These are phyloP conservation scores for Aelia acuminata DNA, from an alignment of 2,888 invertebrate genomes.

Conservation along the genomic window DNA sequence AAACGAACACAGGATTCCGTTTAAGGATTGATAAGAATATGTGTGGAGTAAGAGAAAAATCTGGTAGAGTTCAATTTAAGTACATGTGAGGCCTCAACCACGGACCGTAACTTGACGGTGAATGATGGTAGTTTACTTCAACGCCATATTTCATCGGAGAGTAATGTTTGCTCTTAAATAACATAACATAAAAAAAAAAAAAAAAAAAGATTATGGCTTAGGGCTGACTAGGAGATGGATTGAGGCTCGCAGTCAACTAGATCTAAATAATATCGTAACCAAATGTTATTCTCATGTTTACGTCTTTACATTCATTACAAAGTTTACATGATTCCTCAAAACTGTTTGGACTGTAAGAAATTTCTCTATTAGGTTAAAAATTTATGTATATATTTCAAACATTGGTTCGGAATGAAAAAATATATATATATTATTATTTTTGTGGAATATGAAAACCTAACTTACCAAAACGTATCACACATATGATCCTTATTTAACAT, in stretches of 20 bases:
- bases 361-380: too few relatives aligned
- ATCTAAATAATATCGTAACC: not conserved
- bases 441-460: too few relatives aligned
- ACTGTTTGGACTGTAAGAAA: too few relatives aligned
- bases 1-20: not conserved
- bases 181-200: not conserved
- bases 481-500: too few relatives aligned
- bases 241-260: not conserved
- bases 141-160: conserved; percentile 11
- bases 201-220: not conserved
- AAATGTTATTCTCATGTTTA: too few relatives aligned
- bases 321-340: too few relatives aligned
- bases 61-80: not conserved
- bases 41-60: not conserved
- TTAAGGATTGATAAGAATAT: not conserved
- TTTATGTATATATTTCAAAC: too few relatives aligned
- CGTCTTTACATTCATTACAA: too few relatives aligned
- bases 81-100: not conserved
- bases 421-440: too few relatives aligned
- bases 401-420: too few relatives aligned
- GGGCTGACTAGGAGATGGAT: not conserved
- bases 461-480: too few relatives aligned
- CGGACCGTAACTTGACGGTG: not conserved
- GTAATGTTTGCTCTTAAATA: conserved; percentile 11
- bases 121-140: conserved; percentile 5